Base-by-base conservation (phyloP, 2,888 invertebrate genomes). In the Amblyjoppa fuscipennis region DNA sequence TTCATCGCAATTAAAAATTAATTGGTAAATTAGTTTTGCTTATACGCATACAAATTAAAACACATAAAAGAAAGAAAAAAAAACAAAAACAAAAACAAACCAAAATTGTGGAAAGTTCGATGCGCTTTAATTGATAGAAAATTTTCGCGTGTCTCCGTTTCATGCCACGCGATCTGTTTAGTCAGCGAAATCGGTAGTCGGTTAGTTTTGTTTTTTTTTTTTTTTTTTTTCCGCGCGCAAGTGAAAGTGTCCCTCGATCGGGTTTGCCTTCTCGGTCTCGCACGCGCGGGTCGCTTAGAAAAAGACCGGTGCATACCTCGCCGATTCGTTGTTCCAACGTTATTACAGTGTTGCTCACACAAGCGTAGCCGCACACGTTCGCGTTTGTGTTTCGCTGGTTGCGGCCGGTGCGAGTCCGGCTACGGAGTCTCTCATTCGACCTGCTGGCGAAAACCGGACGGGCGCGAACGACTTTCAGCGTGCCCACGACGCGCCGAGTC, bases 161-260 rank as follows among this genome's bases (percentile, higher is more conserved):
- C 31, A 34, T 5, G 16, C 31, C 61, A 34, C 61, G 9, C 16
- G 51, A 66, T 41, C 41, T 51, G 61, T 64, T 64, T 41, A 68
- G 20, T 51, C 68, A 41, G 61, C 77, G 76, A 76, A 61, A 82
- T 82, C 41, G 75, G 28, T 76, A 71, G 56, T 56, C 16, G 45
- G 13, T 45, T 3, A 16, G 13, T 79, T 25, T 64, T 71, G 79
- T 45, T 20, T 20, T 53, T 28, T 64, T 71, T 82, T 45, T 82
- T 45, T 53, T 28, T 80, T 38, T 68, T 61, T 80, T 51, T 34
- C 61, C 76, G 61, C 59, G 64, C 68, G 75, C 68, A 87, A 89
- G 89, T 89, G 89, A 89, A 89, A 89, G 89, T 89, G 88, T 89
- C 89, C 86, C 88, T 83, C 83, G 88, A 83, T 85, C 83, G 81